A percentile compares a stretch with the other conserved stretches of the same genome.
These are phyloP conservation scores for Otus sunia DNA, from an alignment of 2,113 vertebrate genomes.

Conservation along the genomic window DNA sequence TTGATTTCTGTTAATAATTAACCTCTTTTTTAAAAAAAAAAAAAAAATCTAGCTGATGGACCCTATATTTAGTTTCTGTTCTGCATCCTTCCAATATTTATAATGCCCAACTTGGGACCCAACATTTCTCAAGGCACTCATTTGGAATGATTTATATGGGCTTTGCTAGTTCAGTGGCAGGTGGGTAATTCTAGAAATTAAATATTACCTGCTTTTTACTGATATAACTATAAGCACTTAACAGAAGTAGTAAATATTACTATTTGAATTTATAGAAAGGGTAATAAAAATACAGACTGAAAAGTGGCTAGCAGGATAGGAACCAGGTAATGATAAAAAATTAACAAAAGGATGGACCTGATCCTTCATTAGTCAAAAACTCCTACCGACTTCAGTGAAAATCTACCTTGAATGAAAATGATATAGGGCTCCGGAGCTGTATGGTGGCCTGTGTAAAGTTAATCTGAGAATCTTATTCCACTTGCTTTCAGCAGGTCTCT, in stretches of 20 bases:
- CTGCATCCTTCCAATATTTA: constrained; percentile 17
- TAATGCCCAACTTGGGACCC: constrained; percentile 19
- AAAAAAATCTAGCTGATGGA: not conserved
- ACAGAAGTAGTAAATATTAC: constrained; percentile 6
- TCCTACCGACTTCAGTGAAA: not conserved
- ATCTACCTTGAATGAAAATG: not conserved
- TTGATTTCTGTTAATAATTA: not conserved
- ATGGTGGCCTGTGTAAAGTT: not conserved
- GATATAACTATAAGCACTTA: constrained; percentile 24
- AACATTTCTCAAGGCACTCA: constrained; percentile 25
- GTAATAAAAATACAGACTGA: not conserved
- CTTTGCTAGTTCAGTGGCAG: constrained; percentile 10
- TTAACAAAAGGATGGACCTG: not conserved
- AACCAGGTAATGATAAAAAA: not conserved
- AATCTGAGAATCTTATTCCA: not conserved
- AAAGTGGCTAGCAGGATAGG: not conserved
- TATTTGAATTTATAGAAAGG: not conserved
- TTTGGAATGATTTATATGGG: constrained; percentile 41
- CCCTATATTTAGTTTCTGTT: not conserved
- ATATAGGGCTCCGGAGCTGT: not conserved
- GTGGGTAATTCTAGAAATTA: constrained; percentile 36
- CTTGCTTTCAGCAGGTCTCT: constrained; percentile 30
- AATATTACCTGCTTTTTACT: not conserved
- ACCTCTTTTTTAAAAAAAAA: not conserved
- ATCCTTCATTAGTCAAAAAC: constrained; percentile 5